phyloP scores from a whole-genome alignment of 2,888 invertebrate species.

The Xestia rhomboidea region DNA sequence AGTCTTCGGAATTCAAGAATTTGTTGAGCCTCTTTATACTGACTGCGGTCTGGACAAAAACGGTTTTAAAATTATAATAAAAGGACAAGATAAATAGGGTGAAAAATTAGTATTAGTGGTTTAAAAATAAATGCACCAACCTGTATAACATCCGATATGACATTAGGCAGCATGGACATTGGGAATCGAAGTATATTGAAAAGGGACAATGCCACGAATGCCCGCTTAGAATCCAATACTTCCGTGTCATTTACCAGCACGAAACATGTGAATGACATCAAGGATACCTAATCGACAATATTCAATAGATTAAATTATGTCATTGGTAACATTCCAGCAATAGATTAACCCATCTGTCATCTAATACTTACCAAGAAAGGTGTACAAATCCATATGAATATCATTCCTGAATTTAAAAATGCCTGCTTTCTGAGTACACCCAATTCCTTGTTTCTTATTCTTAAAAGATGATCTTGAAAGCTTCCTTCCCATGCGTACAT shows the following conservation, averaged over 20 bases:
- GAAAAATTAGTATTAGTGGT: background rate
- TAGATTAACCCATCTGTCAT: background rate
- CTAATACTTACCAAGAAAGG: conserved; percentile 94
- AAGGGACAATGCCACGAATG: conserved; percentile 98
- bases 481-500: conserved; percentile 97
- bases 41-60: conserved; percentile 93
- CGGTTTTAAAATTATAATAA: background rate
- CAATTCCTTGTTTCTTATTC: conserved; percentile 95
- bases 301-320: conserved; percentile 13
- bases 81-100: background rate
- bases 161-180: conserved; percentile 98
- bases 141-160: conserved; percentile 97
- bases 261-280: conserved; percentile 97
- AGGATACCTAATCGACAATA: conserved; percentile 91
- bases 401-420: conserved; percentile 94
- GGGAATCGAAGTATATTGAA: conserved; percentile 99
- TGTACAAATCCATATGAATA: conserved; percentile 96
- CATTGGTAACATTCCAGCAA: conserved; percentile 2
- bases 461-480: conserved; percentile 94
- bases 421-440: conserved; percentile 94
- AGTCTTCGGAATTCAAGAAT: conserved; percentile 97
- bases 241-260: conserved; percentile 96
- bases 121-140: conserved; percentile 89
- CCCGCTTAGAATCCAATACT: conserved; percentile 96
- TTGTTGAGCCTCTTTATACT: conserved; percentile 97